Evolutionary conservation across 1,140 invertebrate genomes (phyloP).

Genomic region (Drosophila sulfurigaster): DNA sequence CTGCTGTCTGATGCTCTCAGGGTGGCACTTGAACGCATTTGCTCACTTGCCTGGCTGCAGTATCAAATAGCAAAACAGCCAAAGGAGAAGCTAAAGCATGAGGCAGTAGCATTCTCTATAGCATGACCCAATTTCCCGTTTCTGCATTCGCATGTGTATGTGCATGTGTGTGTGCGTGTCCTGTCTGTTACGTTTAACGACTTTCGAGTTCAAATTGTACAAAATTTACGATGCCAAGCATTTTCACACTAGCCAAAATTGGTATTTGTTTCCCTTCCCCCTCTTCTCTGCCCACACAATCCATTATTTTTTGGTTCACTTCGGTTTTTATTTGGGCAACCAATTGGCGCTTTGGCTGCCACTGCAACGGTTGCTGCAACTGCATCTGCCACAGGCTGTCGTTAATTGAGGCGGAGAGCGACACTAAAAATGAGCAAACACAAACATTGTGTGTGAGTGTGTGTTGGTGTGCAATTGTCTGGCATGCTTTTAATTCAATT

Average conservation of each 20-base stretch:
- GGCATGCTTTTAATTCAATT: conserved; percentile 53
- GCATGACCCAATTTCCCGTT: conserved; percentile 72
- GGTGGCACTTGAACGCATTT: conserved; percentile 35
- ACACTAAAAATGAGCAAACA: conserved; percentile 22
- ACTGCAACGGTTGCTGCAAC: not conserved
- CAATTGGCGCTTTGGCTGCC: conserved; percentile 6
- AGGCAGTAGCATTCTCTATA: not conserved
- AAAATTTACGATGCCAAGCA: conserved; percentile 72
- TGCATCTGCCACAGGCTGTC: conserved; percentile 39
- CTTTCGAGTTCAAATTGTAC: conserved; percentile 82
- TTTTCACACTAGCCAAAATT: conserved; percentile 70
- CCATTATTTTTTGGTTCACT: conserved; percentile 15
- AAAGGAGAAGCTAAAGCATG: not conserved
- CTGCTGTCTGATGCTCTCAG: not conserved
- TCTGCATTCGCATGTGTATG: conserved; percentile 31
- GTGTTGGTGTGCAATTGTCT: conserved; percentile 32
- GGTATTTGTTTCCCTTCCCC: conserved; percentile 21
- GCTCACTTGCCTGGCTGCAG: conserved; percentile 45
- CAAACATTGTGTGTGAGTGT: conserved; percentile 24
- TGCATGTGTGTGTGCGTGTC: conserved; percentile 11
- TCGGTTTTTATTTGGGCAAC: conserved; percentile 22
- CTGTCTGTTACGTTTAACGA: conserved; percentile 78
- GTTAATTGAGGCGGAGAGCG: conserved; percentile 49
- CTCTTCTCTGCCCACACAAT: no score
- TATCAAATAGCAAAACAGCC: conserved; percentile 50